Percentiles rank a stretch among this genome's conserved stretches.
Conservation (phyloP, 1,140 invertebrate species). For the Solen grandis region DNA sequence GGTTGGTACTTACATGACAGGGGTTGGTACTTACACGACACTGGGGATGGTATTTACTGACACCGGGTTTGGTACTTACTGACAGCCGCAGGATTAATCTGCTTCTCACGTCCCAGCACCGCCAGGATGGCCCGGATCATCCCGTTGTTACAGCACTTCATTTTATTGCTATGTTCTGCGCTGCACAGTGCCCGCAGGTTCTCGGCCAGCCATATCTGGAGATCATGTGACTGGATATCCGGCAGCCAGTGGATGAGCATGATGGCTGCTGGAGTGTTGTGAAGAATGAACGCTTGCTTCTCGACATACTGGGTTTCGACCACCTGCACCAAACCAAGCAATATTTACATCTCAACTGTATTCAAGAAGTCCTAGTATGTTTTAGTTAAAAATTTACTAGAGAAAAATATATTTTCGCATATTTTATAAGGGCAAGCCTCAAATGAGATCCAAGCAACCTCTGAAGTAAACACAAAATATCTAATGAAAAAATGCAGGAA, state of each 20-base stretch:
- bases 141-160: slow-evolving; percentile 75
- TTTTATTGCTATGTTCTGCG: slow-evolving; percentile 72
- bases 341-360: neutral
- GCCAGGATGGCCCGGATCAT: slow-evolving; percentile 73
- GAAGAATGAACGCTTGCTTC: slow-evolving; percentile 55
- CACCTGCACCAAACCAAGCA: slow-evolving; percentile 67
- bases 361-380: neutral
- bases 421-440: neutral
- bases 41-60: no score
- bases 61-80: slow-evolving; percentile 71
- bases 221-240: slow-evolving; percentile 77
- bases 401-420: no score
- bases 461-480: neutral
- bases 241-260: slow-evolving; percentile 77
- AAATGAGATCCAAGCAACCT: neutral
- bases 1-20: no score
- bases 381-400: neutral
- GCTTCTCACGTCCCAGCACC: slow-evolving; percentile 50
- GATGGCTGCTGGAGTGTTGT: slow-evolving; percentile 74
- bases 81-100: slow-evolving; percentile 69
- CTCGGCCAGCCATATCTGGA: slow-evolving; percentile 76
- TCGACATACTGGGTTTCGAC: slow-evolving; percentile 69
- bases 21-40: no score
- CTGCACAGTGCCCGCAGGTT: slow-evolving; percentile 66
- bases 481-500: no score